Percentiles rank a stretch among this genome's conserved stretches.
Evolutionary conservation across 1,140 invertebrate genomes (phyloP).

Genomic region (Camponotus floridanus): DNA sequence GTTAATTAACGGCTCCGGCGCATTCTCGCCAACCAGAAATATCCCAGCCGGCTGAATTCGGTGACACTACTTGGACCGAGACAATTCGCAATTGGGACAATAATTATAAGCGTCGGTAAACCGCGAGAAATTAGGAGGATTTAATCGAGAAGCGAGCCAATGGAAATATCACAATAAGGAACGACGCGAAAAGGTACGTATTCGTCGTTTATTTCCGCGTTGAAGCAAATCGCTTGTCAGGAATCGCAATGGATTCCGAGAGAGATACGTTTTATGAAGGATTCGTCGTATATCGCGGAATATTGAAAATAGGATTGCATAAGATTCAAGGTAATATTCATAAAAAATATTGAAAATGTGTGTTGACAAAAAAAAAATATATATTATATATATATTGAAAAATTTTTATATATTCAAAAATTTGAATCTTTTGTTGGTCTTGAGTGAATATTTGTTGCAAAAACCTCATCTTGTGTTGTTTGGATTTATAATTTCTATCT

Average conservation of each 20-base stretch:
- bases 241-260: conserved; percentile 25
- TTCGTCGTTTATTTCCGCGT: neutral
- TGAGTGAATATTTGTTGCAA: too few relatives aligned
- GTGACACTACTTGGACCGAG: conserved; percentile 26
- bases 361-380: too few relatives aligned
- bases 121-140: conserved; percentile 23
- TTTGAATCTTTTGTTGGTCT: too few relatives aligned
- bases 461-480: too few relatives aligned
- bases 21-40: conserved; percentile 11
- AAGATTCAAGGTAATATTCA: too few relatives aligned
- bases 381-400: too few relatives aligned
- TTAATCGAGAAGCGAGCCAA: conserved; percentile 26
- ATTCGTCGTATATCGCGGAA: neutral
- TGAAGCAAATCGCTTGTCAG: neutral
- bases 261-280: neutral
- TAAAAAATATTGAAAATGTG: too few relatives aligned
- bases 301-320: too few relatives aligned
- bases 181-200: neutral
- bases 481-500: too few relatives aligned
- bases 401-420: too few relatives aligned
- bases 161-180: neutral
- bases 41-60: conserved; percentile 22
- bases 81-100: conserved; percentile 53
- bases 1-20: conserved; percentile 46
- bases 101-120: conserved; percentile 19